Evolutionary conservation across 2,113 vertebrate genomes (phyloP).

Genomic region (Zosterops japonicus): DNA sequence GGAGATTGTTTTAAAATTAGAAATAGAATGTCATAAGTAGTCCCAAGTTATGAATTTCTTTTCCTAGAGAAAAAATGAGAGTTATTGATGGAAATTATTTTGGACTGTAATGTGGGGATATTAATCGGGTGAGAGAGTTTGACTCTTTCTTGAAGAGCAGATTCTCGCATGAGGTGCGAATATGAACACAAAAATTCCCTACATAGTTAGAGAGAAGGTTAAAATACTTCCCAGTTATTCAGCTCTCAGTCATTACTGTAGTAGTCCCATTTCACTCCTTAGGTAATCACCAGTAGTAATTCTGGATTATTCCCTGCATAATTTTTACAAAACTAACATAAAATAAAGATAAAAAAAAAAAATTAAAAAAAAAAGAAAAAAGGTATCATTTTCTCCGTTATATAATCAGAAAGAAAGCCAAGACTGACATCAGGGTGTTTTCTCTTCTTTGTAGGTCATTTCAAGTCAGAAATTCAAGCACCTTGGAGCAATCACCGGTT

Average conservation of each 20-base stretch:
- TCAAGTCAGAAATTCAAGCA: conserved; percentile 45
- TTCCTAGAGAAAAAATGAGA: conserved; percentile 14
- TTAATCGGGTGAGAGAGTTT: neutral
- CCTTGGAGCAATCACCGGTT: conserved; percentile 40
- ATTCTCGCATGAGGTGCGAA: neutral
- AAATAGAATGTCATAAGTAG: conserved; percentile 9
- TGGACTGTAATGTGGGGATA: neutral
- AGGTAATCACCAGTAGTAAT: neutral
- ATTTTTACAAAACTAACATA: conserved; percentile 3
- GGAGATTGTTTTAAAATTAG: conserved; percentile 41
- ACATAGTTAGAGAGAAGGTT: neutral
- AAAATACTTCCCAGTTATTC: neutral
- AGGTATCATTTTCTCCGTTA: neutral
- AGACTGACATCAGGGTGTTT: conserved; percentile 20
- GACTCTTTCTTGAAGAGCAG: neutral
- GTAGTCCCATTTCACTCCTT: neutral
- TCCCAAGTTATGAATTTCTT: conserved; percentile 2
- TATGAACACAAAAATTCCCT: neutral
- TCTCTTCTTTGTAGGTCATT: conserved; percentile 23
- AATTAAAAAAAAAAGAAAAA: neutral
- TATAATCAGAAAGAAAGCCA: conserved; percentile 39
- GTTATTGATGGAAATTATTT: conserved; percentile 31
- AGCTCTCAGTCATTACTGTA: neutral
- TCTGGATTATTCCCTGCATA: neutral
- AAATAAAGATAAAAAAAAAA: neutral